Evolutionary conservation across 1,140 invertebrate genomes (phyloP), one percentile per base, ranked within the genome.

Genomic region (Cylas formicarius): DNA sequence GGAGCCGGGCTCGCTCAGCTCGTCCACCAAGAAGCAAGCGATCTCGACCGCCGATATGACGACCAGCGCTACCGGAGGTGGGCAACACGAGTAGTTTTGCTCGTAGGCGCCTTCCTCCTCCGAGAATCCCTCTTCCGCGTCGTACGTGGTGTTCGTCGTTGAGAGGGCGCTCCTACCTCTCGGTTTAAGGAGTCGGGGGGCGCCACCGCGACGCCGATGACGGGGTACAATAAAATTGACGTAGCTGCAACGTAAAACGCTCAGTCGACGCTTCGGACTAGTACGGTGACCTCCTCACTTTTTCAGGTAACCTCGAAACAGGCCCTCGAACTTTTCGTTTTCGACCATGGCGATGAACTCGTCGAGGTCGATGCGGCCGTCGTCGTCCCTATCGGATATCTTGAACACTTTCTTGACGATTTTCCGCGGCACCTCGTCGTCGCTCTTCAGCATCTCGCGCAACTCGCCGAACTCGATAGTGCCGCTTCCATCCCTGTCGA

Each of bases 1-100:
- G 1, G 57, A 57, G 35, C 47, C 21, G 9, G 47, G 33, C 14
- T 50, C 44, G 8, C 34, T 18, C 2, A 27, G 9, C 32, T 57
- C 39, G 36, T 62, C 46, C 2, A 66, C 52, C 47, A 62, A 36
- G 48, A 81, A 85, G 55, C 81, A 70, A 21, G 76, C 66, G 19
- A 84, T 80, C 66, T 83, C 80, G 39, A 83, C 65, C 14, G 83
- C 58, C 0, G 80, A 81, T 50, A 84, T 79, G 29, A 83, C 67
- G 49, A 90, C 71, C 81, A 93, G 88, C 53, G 84, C 85, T 23
- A 93, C 50, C 1, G 89, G 82, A 2, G 88, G 89, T 11, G 88
- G 89, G 58, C 76, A 82, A 56, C 86, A 89, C 16, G 75, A 80
- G 68, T 91, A 91, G 59, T 88, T 76, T 56, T 89, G 82, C 57